Evolutionary conservation across 2,113 vertebrate genomes (phyloP), one percentile per base, ranked within the genome.

Genomic region (Channa maculata): DNA sequence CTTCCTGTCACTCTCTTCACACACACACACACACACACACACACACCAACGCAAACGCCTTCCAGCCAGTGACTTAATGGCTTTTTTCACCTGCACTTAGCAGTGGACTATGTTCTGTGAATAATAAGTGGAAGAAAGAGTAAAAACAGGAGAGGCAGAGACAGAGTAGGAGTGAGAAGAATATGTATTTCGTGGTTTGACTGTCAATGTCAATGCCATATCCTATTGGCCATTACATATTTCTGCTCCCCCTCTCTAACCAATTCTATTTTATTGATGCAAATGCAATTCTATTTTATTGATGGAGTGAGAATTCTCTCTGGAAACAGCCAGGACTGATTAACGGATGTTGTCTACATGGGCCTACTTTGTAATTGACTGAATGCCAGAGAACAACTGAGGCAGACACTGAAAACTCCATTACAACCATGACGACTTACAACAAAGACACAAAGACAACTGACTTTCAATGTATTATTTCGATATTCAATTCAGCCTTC

Each of bases 21-120:
- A 44, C 45, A 36, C 41, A 54, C 38, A 70, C 53, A 71, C n/a
- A 60, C 54, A 41, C 63, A 64, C 71, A 69, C 63, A 39, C 80
- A 57, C 48, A 34, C 61, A 52, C 60, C 60, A 57, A 54, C 49
- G 55, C 43, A 45, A 65, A 64, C 36, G 63, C 68, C 75, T 81
- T 78, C 54, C 38, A 79, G 83, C 63, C 64, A 63, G 60, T 85
- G 85, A 91, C 84, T 89, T 91, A 88, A 92, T 89, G 82, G 64
- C 79, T 86, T 90, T 88, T 89, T 88, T 88, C 88, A 89, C 87
- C 79, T 88, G 86, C 87, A 88, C 86, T 89, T 82, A 88, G 86
- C 80, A 81, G 49, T 71, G 74, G 73, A 83, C 71, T 71, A 82
- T 88, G 59, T 69, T 75, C 85, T 79, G 64, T 85, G 86, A 92